Evolutionary conservation across 2,888 invertebrate genomes (phyloP).

Genomic region (Rhamnusium bicolor): DNA sequence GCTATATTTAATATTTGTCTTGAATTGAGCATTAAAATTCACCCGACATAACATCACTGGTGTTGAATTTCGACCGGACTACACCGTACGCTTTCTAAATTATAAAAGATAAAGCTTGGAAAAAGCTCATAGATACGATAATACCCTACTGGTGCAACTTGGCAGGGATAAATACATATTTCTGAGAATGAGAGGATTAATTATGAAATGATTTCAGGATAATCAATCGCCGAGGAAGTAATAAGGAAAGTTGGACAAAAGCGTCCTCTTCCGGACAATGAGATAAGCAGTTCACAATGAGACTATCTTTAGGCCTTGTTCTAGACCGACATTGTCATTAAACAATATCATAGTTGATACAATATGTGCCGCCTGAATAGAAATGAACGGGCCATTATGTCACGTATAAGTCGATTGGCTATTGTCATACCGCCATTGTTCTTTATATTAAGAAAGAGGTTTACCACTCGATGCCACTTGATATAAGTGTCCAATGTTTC

Average conservation of each 20-base stretch:
- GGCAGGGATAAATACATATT: constrained; percentile 37
- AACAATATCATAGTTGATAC: constrained; percentile 71
- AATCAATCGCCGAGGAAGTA: constrained; percentile 65
- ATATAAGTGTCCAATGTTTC: constrained; percentile 20
- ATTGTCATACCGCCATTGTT: constrained; percentile 68
- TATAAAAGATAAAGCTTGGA: constrained; percentile 4
- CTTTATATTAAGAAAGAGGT: constrained; percentile 67
- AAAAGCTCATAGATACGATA: constrained; percentile 31
- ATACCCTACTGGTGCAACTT: constrained; percentile 5
- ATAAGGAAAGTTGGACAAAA: constrained; percentile 59
- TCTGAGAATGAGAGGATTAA: constrained; percentile 60
- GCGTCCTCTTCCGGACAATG: constrained; percentile 50
- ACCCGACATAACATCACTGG: too few species aligned
- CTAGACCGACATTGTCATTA: constrained; percentile 69
- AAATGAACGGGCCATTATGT: constrained; percentile 67
- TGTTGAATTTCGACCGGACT: background rate
- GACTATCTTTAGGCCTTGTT: constrained; percentile 65
- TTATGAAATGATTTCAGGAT: constrained; percentile 65
- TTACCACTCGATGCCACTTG: constrained; percentile 39
- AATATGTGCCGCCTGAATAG: constrained; percentile 66
- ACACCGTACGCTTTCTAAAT: constrained; percentile 20
- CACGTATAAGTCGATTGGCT: constrained; percentile 70
- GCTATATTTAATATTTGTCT: too few species aligned
- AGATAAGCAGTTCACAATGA: constrained; percentile 59
- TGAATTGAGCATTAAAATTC: too few species aligned